Base-by-base conservation (phyloP, 2,888 invertebrate species). In the Drosophila barbarae region DNA sequence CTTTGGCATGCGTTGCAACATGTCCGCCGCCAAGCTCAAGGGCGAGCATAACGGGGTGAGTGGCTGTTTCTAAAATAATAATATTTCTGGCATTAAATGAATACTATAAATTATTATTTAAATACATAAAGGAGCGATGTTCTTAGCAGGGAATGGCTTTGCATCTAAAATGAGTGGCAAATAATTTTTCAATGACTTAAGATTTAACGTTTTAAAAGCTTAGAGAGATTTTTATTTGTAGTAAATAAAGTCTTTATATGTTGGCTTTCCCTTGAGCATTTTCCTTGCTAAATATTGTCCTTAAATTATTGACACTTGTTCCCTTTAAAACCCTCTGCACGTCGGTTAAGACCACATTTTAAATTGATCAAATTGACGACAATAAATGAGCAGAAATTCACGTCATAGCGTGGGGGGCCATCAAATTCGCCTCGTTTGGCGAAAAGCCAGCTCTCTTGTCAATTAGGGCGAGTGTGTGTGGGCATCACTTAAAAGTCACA, bases 1-100 rank as follows among this genome's bases (percentile, higher is more conserved):
- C 90, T 97, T 98, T 87, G 99, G 99, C 18, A 99, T 99, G 94
- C 93, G 99, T 61, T 98, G 98, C 90, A 99, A 99, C 90, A 96
- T 99, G 95, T 97, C 98, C 56, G 97, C 99, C 90, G 98, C 99
- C 47, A 97, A 98, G 89, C 93, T 97, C 61, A 94, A 95, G 88
- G 92, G 94, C 88, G 93, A 93, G 74, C 91, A 91, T 65, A 89
- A 89, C 75, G 90, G 91, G 77, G 93, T 93, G 84, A 92, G 91
- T 85, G 2, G 3, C 1, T 12, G 7, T 15, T 30, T 26, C 5
- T 12, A 9, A 23, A 9, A 7, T 6, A 9, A 39, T 6, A 9
- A 2, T 2, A 26, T 26, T 26, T 26, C 1, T 26, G 26, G 26
- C 26, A 26, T 7, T 26, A 26, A 26, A 26, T 26, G 7, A 26